A percentile compares a stretch with the other conserved stretches of the same genome.
Evolutionary conservation across 2,113 vertebrate species (phyloP).

Genomic region (Arizona elegans): DNA sequence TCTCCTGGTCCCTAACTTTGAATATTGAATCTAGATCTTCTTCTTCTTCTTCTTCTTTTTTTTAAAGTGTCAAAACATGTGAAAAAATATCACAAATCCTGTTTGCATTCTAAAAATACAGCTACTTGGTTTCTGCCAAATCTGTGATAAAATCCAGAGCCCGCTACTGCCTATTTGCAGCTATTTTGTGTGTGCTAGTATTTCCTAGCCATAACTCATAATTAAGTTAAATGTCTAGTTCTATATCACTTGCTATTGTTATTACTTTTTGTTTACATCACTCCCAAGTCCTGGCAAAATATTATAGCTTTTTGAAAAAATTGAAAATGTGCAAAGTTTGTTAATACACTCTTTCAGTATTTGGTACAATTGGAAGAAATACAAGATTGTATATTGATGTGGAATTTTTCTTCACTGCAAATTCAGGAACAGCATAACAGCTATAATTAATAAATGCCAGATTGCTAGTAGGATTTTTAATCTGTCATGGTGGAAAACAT

Average conservation of each 20-base stretch:
- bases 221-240: background rate
- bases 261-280: background rate
- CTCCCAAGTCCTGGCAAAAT: background rate
- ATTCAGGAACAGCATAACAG: background rate
- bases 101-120: background rate
- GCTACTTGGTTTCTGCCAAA: background rate
- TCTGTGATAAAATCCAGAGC: background rate
- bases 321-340: background rate
- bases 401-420: background rate
- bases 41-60: too few relatives aligned
- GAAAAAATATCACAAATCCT: background rate
- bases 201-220: background rate
- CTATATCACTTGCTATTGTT: background rate
- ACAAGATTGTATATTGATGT: background rate
- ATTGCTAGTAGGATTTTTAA: background rate
- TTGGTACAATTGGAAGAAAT: background rate
- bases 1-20: background rate
- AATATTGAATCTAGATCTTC: background rate
- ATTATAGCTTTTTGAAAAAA: background rate
- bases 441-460: background rate
- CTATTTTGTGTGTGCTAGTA: background rate
- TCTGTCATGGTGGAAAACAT: background rate
- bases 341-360: background rate
- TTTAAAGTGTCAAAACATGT: background rate
- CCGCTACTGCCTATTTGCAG: background rate